Evolutionary conservation across 2,888 invertebrate genomes (phyloP).

Genomic region (Standfussiana lucernea): DNA sequence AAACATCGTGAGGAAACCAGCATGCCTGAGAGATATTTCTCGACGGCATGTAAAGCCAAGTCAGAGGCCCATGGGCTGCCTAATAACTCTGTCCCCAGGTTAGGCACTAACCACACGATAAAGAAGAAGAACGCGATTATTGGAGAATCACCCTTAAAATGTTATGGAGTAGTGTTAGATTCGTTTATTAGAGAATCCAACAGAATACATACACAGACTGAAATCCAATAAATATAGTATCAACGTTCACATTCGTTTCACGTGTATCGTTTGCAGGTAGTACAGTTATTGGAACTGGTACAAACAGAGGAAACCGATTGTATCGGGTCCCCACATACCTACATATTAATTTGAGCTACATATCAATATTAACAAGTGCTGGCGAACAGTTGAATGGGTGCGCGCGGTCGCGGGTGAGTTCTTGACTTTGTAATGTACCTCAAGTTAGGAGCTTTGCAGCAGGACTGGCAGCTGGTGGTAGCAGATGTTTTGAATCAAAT

Average conservation of each 20-base stretch:
- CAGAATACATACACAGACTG: neutral
- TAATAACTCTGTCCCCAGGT: too few species aligned
- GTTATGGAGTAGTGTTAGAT: neutral
- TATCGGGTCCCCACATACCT: conserved; percentile 80
- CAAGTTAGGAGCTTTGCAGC: conserved; percentile 47
- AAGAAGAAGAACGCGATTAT: too few species aligned
- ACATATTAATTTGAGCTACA: conserved; percentile 86
- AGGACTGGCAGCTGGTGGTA: neutral
- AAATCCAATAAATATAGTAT: conserved; percentile 14
- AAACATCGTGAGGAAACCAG: too few species aligned
- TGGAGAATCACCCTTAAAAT: neutral
- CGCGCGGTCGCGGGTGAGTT: conserved; percentile 33
- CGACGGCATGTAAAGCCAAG: too few species aligned
- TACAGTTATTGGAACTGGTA: conserved; percentile 74
- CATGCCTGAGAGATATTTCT: too few species aligned
- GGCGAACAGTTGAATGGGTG: conserved; percentile 72
- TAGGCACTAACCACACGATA: too few species aligned
- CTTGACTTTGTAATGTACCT: conserved; percentile 42
- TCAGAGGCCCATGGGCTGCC: too few species aligned
- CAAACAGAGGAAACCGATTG: conserved; percentile 79
- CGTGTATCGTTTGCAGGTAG: conserved; percentile 50
- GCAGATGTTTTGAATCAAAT: neutral
- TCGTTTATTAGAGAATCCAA: neutral
- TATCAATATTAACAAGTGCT: conserved; percentile 86
- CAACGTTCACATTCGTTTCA: conserved; percentile 45